Evolutionary conservation across 2,888 invertebrate genomes (phyloP), one percentile per base, ranked within the genome.

Genomic region (Metallyticus violacea): DNA sequence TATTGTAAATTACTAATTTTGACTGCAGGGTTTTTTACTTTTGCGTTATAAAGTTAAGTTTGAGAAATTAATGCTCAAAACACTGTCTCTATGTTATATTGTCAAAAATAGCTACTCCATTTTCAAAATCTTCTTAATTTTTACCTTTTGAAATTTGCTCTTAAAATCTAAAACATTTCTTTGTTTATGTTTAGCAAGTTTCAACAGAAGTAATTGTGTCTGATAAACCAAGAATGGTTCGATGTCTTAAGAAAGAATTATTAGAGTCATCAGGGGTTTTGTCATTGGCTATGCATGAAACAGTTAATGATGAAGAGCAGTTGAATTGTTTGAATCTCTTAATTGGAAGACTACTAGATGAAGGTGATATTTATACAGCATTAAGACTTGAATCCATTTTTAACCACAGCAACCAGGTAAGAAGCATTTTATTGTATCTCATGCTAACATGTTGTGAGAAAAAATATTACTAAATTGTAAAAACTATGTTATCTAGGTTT

Each of bases 301-400:
- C 77, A 26, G 9, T 81, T 15, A 27, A 9, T 77, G 79, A 82
- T 5, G 62, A 79, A 1, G 77, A 84, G 22, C 84, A 85, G n/a
- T 29, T 30, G 29, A 15, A 26, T 5, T 78, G 85, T 26, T 79
- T 88, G 0, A 89, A 91, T 87, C 88, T 87, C 82, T 92, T 94
- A 7, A 92, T 95, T 85, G 92, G 92, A 30, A 92, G 92, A 82
- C 91, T 95, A 26, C 90, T 96, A 76, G 94, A 94, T 88, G 90
- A 92, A 85, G 94, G 93, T 85, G 92, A 94, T 89, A 90, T 95
- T 85, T 93, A 93, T 78, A 93, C 94, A 87, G 95, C 95, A 0
- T 92, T 95, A 84, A 92, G 94, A 87, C 90, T 96, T 85, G 92
- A 93, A 88, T 89, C 90, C 0, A 90, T 92, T 86, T 92, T 92